Base-by-base conservation (phyloP, 2,888 invertebrate species). In the Eugnorisma glareosa region DNA sequence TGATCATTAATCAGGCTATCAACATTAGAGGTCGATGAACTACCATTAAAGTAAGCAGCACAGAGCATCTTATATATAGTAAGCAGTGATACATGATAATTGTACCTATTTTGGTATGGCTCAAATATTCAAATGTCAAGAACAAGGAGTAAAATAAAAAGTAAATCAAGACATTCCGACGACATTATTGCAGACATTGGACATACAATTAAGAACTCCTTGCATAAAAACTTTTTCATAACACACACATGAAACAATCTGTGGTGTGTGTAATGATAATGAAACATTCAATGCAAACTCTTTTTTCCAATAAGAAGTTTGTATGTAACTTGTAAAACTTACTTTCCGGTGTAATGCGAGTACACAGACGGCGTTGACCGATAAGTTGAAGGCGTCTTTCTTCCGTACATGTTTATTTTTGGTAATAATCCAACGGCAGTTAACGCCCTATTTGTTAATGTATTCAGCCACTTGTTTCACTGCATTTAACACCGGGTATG, bases 281-380 rank as follows among this genome's bases (percentile, higher is more conserved):
- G 31, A 45, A 54, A 15, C 18, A 59, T 35, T 48, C 43, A 57
- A 75, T 64, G 10, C 7, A 54, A 64, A 57, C 45, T 45, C 28
- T 21, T 13, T 61, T 66, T 76, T 79, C 82, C 67, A 75, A 75
- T 80, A 77, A 75, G 77, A 82, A 75, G 59, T 66, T 67, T 70
- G 7, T 51, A 66, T 1, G 21, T 68, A 73, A 31, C 28, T 82
- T 64, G 45, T 48, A 76, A 24, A 76, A 94, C 95, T 94, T 94
- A 97, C 97, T 97, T 97, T 90, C 97, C 97, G 73, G 99, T 99
- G 76, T 98, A 98, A 94, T 99, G 98, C 0, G 99, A 99, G 92
- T 99, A 99, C 64, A 99, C 98, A 1, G 99, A 99, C 18, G 98
- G 98, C 87, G 99, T 98, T 67, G 99, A 99, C 89, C 97, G 96